phyloP scores from a whole-genome alignment of 2,888 invertebrate genomes.

The Spilarctia lutea region DNA sequence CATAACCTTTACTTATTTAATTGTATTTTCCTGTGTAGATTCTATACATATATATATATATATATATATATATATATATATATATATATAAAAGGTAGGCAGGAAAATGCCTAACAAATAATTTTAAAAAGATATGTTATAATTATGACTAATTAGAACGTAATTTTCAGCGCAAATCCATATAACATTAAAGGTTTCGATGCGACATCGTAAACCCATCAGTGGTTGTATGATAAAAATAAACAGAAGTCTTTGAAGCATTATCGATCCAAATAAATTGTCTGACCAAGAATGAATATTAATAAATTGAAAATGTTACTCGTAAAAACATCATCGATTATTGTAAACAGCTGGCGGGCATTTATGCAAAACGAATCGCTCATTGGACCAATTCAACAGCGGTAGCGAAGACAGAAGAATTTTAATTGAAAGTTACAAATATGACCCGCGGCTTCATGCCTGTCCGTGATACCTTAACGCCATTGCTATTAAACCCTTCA shows the following conservation, averaged over 20 bases:
- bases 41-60: background rate
- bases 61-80: too few relatives aligned
- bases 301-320: conserved; percentile 84
- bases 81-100: conserved; percentile 25
- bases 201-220: conserved; percentile 70
- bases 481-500: conserved; percentile 24
- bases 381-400: conserved; percentile 79
- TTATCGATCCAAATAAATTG: conserved; percentile 84
- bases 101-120: conserved; percentile 36
- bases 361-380: conserved; percentile 81
- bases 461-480: conserved; percentile 25
- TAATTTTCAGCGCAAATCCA: conserved; percentile 63
- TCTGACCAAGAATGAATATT: conserved; percentile 79
- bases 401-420: conserved; percentile 75
- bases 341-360: conserved; percentile 85
- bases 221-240: conserved; percentile 68
- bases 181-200: conserved; percentile 60
- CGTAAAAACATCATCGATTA: conserved; percentile 85
- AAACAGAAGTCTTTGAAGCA: conserved; percentile 80
- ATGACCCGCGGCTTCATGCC: conserved; percentile 46
- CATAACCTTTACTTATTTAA: conserved; percentile 61
- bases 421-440: conserved; percentile 72
- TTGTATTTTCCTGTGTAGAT: conserved; percentile 60
- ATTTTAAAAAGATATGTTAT: conserved; percentile 52
- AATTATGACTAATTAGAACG: conserved; percentile 58